phyloP scores from a whole-genome alignment of 2,888 invertebrate species.

The Adineta ricciae region DNA sequence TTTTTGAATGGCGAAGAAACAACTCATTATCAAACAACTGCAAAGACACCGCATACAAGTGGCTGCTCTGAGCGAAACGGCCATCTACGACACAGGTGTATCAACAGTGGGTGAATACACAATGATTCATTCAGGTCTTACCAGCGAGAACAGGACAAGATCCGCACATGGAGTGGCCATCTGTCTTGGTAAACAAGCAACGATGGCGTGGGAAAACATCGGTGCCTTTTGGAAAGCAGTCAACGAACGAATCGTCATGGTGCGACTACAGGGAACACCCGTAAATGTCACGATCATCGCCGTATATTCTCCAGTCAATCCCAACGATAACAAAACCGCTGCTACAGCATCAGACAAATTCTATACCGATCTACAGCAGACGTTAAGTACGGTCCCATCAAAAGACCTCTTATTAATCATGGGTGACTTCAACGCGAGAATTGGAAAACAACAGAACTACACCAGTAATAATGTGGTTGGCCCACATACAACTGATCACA shows the following conservation, averaged over 20 bases:
- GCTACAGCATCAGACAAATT: neutral
- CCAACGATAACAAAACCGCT: neutral
- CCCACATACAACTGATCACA: neutral
- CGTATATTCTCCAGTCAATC: neutral
- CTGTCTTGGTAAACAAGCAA: neutral
- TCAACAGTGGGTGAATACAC: neutral
- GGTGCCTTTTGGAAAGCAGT: neutral
- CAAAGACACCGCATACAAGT: neutral
- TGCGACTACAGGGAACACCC: neutral
- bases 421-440: neutral
- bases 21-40: neutral
- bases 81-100: neutral
- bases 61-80: neutral
- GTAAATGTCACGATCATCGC: neutral
- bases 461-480: neutral
- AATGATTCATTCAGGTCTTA: neutral
- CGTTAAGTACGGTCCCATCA: neutral
- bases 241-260: neutral
- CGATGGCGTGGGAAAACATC: neutral
- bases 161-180: neutral
- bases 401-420: neutral
- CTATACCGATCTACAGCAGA: neutral
- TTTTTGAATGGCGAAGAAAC: neutral
- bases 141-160: neutral
- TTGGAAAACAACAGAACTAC: neutral